Evolutionary conservation across 1,140 invertebrate genomes (phyloP), one percentile per base, ranked within the genome.

Genomic region (Drosophila takahashii): DNA sequence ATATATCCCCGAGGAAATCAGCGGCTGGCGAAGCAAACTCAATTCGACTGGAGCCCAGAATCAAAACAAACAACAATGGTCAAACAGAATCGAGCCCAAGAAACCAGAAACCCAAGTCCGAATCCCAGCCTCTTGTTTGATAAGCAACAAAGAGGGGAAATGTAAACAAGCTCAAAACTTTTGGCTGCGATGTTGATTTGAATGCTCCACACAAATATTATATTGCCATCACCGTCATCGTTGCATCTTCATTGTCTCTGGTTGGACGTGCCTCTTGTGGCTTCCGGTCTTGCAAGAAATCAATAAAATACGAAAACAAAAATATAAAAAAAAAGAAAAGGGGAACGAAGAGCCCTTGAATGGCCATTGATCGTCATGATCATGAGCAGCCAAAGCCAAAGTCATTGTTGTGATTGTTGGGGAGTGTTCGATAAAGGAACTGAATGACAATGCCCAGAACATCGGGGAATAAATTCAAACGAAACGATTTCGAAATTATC

Each of bases 221-320:
- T 70, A 53, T 62, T 32, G n/a, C 44, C 44, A 65, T 64, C 65
- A 29, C 36, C 61, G 45, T 50, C 65, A 67, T 66, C 62, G 47
- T 9, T 62, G 76, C 76, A 57, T 73, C 78, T 73, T 81, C 60
- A 57, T 64, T 78, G 74, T 79, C 48, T 85, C 13, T 64, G 39
- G 60, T 54, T 80, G 70, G 56, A 74, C 64, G 77, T 85, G 77
- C 67, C 70, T 66, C 45, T 77, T 66, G 79, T 50, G 79, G 84
- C 84, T 87, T 87, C 84, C 84, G 84, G 84, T 89, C 77, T 87
- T 89, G 57, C 67, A 64, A 59, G 65, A 83, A 87, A 89, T 77
- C 79, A 77, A 77, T 81, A 79, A 83, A 65, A 57, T 47, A 66
- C 51, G 57, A 69, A 60, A 52, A 59, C 22, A 34, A 42, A 57